Evolutionary conservation across 2,888 invertebrate genomes (phyloP).

Genomic region (Caenorhabditis afra): DNA sequence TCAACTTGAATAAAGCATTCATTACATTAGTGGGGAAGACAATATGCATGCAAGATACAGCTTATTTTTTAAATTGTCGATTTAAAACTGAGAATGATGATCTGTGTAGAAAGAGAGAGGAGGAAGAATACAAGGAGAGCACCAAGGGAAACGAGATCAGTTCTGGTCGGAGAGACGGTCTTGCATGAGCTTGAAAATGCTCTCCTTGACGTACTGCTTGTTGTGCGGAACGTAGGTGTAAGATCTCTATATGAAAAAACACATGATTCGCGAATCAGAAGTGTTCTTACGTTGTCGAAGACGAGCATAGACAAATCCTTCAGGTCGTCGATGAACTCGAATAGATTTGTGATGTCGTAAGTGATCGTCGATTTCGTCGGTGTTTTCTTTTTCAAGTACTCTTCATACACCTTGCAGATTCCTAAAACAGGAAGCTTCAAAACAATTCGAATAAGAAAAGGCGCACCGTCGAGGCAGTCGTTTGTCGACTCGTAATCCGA

Average conservation of each 20-base stretch:
- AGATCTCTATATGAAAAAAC: slow-evolving; percentile 80
- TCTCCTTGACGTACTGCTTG: slow-evolving; percentile 99
- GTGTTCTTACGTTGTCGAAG: slow-evolving; percentile 60
- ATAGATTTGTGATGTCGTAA: slow-evolving; percentile 94
- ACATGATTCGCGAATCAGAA: not conserved
- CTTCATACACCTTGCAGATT: slow-evolving; percentile 98
- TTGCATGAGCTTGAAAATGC: slow-evolving; percentile 88
- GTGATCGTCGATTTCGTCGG: slow-evolving; percentile 97
- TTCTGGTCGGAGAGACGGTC: slow-evolving; percentile 45
- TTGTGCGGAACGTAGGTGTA: slow-evolving; percentile 97
- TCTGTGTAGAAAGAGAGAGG: slow-evolving; percentile 23
- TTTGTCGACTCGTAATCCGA: slow-evolving; percentile 96
- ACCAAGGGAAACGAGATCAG: not conserved
- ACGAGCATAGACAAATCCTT: slow-evolving; percentile 96
- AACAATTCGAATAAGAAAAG: not conserved
- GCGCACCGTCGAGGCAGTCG: slow-evolving; percentile 74
- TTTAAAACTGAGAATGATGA: slow-evolving; percentile 23
- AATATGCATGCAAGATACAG: not conserved
- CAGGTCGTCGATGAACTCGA: slow-evolving; percentile 97
- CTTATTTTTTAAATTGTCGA: not conserved
- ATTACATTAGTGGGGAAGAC: slow-evolving; percentile 4
- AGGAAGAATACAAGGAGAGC: not conserved
- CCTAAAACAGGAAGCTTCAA: slow-evolving; percentile 82
- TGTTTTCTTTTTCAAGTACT: slow-evolving; percentile 94
- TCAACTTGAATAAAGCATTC: slow-evolving; percentile 13